Evolutionary conservation across 2,113 vertebrate genomes (phyloP), one percentile per base, ranked within the genome.

Genomic region (Pedionomus torquatus): DNA sequence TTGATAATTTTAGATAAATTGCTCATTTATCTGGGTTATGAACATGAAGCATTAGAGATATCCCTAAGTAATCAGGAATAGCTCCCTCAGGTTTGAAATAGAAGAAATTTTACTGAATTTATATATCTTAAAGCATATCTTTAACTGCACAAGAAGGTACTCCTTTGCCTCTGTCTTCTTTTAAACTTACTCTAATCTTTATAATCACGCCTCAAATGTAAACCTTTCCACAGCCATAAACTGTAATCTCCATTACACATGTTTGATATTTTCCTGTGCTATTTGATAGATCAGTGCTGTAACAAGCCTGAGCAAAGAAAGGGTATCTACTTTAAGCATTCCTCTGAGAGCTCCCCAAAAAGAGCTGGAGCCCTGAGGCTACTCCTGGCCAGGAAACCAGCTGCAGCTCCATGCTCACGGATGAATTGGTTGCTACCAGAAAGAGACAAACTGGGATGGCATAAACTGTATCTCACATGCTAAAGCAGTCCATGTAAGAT

Each of bases 351-450:
- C 17, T 48, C 28, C 41, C 21, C 39, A 57, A 74, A 81, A 26
- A 7, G 43, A 14, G 2, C 28, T 20, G 49, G 41, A 86, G 41
- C n/a, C 58, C 44, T 25, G 39, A 49, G 41, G 49, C 49, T 69
- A 28, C 74, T 33, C n/a, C 33, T 30, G 19, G 65, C 57, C 74
- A 87, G 60, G 70, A 64, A 61, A 61, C 12, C 6, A 28, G 37
- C 39, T 78, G 51, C 41, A 72, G 63, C 24, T 64, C 41, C 16
- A 13, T 9, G 5, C 31, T 8, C 78, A 41, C 0, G 0, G 54
- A 61, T 49, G 19, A 81, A 94, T 2, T 24, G 31, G 7, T 17
- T 71, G 39, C 25, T 75, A 81, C 23, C 1, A 3, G 21, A 58
- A 72, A 61, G 24, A 83, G 33, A 21, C 0, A 0, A 87, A 89